These are phyloP conservation scores for Nesoenas mayeri DNA, from an alignment of 2,113 vertebrate genomes.

Conservation along the genomic window DNA sequence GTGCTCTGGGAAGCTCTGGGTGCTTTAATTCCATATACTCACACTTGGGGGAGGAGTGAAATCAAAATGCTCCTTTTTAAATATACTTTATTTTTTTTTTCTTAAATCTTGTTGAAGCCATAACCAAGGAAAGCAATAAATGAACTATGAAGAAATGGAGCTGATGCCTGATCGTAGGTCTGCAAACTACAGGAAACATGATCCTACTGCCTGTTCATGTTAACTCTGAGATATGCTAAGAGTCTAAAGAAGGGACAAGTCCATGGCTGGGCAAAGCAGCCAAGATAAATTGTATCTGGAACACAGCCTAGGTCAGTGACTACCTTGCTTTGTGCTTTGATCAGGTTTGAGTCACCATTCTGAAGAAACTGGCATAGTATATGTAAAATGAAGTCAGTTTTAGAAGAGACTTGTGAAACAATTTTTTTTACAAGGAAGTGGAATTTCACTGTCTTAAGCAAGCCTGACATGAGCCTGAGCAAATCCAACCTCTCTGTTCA, in stretches of 20 bases:
- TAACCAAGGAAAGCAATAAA: background rate
- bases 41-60: background rate
- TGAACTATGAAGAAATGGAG: background rate
- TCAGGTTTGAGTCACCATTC: background rate
- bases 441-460: background rate
- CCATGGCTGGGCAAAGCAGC: fast-evolving
- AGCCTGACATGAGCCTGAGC: background rate
- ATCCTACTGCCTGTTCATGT: background rate
- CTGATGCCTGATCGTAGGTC: background rate
- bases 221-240: background rate
- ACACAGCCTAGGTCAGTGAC: background rate
- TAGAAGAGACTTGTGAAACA: background rate
- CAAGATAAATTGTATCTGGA: background rate
- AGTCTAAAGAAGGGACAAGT: background rate
- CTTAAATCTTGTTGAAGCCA: background rate
- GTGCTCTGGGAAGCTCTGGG: fast-evolving
- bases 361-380: background rate
- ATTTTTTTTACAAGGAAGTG: background rate
- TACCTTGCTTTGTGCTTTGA: background rate
- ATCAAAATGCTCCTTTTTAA: background rate
- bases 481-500: background rate
- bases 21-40: background rate
- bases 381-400: background rate
- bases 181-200: fast-evolving
- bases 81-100: background rate